Base-by-base conservation (phyloP, 2,888 invertebrate genomes). In the Erebia palarica region DNA sequence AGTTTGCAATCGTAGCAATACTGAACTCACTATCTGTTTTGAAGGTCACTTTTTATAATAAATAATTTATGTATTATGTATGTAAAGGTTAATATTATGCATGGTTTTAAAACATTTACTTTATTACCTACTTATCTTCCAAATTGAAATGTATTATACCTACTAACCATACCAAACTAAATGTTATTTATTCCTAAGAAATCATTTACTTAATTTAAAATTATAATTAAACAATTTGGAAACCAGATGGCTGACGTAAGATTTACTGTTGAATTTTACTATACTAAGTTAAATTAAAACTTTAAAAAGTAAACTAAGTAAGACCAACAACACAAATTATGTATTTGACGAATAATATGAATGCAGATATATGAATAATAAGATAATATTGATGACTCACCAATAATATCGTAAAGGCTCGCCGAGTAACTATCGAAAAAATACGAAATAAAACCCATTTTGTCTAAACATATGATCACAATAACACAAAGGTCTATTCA, bases 351-450 rank as follows among this genome's bases (percentile, higher is more conserved):
- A 27, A 27, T 27, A 57, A 57, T 61, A 63, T 63, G 1, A 63
- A 57, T 63, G 21, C 14, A 44, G 21, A 36, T 61, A 47, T 18
- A 58, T 8, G 44, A 18, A 36, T 51, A 49, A 36, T 8, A 16
- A 42, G 42, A 63, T 14, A 36, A 61, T 57, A 18, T 13, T 63
- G 14, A 51, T 16, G 36, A 89, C 93, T 92, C 78, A 93, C 93
- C 89, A 67, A 92, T 85, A 73, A 92, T 87, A 80, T 91, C 87
- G 77, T 92, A 91, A 57, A 93, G 70, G 75, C 87, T 90, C 68
- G 89, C 84, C 5, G 89, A 89, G 77, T 90, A 92, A 77, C 90
- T 90, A 76, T 89, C 88, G 80, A 87, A 80, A 77, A 85, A 85
- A 84, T 88, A 80, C 1, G 87, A 85, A 76, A 90, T 75, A 85